phyloP scores from a whole-genome alignment of 2,797 vertebrate species.

The Hippocampus kuda region DNA sequence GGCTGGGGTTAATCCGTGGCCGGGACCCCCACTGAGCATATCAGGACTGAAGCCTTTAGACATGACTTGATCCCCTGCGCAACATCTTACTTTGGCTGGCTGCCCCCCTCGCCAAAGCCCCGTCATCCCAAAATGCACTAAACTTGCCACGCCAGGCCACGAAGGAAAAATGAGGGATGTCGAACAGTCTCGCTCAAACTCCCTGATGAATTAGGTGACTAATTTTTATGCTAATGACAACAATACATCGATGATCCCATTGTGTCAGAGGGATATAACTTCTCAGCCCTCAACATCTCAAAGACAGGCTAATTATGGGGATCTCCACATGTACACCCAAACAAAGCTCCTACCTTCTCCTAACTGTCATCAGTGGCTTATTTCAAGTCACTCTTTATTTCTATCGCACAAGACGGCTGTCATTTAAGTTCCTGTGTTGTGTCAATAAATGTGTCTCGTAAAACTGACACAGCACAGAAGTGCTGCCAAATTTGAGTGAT shows the following conservation, averaged over 20 bases:
- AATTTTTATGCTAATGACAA: slow-evolving; percentile 62
- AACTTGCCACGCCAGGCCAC: not conserved
- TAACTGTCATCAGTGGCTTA: not conserved
- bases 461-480: no score
- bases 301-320: slow-evolving; percentile 55
- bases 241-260: slow-evolving; percentile 64
- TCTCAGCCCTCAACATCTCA: slow-evolving; percentile 54
- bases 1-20: slow-evolving; percentile 44
- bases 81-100: slow-evolving; percentile 29
- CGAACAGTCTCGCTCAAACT: slow-evolving; percentile 21
- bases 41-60: slow-evolving; percentile 37
- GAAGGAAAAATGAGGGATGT: slow-evolving; percentile 28
- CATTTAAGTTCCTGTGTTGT: no score
- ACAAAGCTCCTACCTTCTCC: not conserved
- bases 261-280: slow-evolving; percentile 61
- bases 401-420: no score
- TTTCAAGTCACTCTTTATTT: no score
- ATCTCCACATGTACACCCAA: slow-evolving; percentile 34
- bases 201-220: slow-evolving; percentile 44
- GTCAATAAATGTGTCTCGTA: no score
- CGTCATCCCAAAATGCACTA: not conserved
- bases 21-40: slow-evolving; percentile 31
- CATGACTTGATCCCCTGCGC: slow-evolving; percentile 30
- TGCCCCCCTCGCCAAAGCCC: slow-evolving; percentile 7
- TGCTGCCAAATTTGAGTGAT: no score